A percentile compares a stretch with the other conserved stretches of the same genome.
Conservation (phyloP, 2,888 invertebrate species). For the Ellobium chinense region DNA sequence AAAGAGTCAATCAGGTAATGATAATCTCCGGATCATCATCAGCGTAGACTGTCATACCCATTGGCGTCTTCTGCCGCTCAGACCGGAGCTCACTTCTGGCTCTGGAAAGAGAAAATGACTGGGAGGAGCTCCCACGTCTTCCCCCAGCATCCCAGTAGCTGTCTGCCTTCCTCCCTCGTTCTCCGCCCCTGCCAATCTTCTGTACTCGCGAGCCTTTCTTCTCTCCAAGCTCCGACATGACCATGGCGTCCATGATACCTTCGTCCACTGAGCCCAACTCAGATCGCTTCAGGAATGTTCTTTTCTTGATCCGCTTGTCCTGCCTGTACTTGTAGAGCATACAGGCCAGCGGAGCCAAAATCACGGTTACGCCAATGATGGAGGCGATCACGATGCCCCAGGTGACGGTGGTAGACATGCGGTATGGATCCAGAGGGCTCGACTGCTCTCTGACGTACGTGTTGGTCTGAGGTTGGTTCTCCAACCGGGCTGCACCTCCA, state of each 20-base stretch:
- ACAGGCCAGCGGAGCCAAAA: conserved; percentile 69
- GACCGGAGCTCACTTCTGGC: conserved; percentile 31
- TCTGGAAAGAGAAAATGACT: background rate
- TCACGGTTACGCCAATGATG: conserved; percentile 63
- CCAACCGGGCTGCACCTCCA: background rate
- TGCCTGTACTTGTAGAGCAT: conserved; percentile 59
- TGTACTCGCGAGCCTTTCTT: background rate
- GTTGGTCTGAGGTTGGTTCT: background rate
- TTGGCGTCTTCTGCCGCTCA: background rate
- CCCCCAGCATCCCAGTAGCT: background rate
- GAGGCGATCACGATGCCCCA: conserved; percentile 65
- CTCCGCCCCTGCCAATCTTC: background rate
- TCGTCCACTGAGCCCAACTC: conserved; percentile 49
- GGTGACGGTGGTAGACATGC: conserved; percentile 43
- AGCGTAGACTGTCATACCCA: background rate
- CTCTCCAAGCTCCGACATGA: conserved; percentile 66
- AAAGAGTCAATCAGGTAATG: background rate
- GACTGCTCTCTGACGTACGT: background rate
- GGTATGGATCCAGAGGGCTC: background rate
- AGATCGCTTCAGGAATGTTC: conserved; percentile 46
- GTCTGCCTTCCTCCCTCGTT: conserved; percentile 1
- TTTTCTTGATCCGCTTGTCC: conserved; percentile 52
- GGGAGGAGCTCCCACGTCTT: background rate
- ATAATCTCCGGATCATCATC: background rate
- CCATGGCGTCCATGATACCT: conserved; percentile 68